These are phyloP conservation scores for Heteromurus nitidus DNA, from an alignment of 2,888 invertebrate genomes.

Conservation along the genomic window DNA sequence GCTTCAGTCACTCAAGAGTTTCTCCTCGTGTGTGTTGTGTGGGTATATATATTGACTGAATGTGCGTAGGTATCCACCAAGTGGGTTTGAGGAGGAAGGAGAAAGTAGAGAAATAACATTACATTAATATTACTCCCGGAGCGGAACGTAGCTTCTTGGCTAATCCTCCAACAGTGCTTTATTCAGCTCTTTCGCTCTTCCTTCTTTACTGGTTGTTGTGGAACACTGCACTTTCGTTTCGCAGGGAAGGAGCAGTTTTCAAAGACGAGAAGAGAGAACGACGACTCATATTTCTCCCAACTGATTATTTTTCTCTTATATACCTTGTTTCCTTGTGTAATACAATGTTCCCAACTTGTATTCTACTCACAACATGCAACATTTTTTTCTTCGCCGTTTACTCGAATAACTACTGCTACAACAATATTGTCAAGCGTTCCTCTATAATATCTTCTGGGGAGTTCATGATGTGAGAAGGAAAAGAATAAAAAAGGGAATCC, in stretches of 20 bases:
- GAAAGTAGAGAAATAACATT: constrained; percentile 14
- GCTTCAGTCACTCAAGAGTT: no score
- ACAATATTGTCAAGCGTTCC: constrained; percentile 4
- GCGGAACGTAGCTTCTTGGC: constrained; percentile 13
- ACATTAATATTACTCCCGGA: constrained; percentile 38
- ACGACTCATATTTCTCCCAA: constrained; percentile 20
- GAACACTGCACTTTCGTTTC: constrained; percentile 27
- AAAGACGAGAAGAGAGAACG: constrained; percentile 11
- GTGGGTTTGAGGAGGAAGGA: no score
- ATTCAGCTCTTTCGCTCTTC: neutral
- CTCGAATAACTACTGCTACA: neutral
- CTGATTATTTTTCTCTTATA: constrained; percentile 7
- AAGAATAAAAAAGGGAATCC: constrained; percentile 4
- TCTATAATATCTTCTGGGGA: neutral
- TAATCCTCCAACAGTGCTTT: constrained; percentile 13
- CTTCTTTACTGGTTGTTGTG: neutral
- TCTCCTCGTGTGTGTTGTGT: no score
- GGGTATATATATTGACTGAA: no score
- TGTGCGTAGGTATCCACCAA: no score
- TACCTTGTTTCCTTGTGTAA: no score
- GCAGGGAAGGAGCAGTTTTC: neutral
- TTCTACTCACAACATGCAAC: neutral
- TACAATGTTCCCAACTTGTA: neutral
- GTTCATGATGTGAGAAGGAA: neutral
- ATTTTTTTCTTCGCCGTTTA: neutral